phyloP scores from a whole-genome alignment of 2,113 vertebrate species.

The Tylochromis polylepis region DNA sequence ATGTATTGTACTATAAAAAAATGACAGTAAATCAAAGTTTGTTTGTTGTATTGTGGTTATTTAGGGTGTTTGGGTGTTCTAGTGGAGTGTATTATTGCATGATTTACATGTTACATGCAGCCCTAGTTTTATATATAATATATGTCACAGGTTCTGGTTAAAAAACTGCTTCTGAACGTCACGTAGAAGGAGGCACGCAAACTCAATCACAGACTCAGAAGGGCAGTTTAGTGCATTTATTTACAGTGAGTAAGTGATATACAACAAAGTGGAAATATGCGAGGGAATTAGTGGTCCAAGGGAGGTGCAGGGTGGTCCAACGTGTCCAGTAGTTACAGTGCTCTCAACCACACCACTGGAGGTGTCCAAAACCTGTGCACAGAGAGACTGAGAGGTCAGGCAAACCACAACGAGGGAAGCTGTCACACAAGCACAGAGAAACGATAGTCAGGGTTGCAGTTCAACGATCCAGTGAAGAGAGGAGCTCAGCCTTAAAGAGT shows the following conservation, averaged over 20 bases:
- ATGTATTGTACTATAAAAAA: not conserved
- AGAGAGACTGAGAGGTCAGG: not conserved
- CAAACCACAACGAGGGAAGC: not conserved
- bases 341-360: not conserved
- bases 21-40: not conserved
- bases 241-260: not conserved
- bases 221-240: fast-evolving
- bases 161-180: not conserved
- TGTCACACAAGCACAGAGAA: not conserved
- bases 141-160: not conserved
- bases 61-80: not conserved
- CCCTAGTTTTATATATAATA: not conserved
- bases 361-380: not conserved
- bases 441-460: not conserved
- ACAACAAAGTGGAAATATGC: not conserved
- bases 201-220: not conserved
- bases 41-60: not conserved
- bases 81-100: fast-evolving
- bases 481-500: not conserved
- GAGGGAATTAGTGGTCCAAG: not conserved
- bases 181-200: not conserved
- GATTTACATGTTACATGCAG: not conserved
- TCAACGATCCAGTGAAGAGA: not conserved
- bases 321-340: not conserved
- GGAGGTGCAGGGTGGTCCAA: not conserved